Base-by-base conservation (phyloP, 2,888 invertebrate genomes). In the Vesta saturnalis region DNA sequence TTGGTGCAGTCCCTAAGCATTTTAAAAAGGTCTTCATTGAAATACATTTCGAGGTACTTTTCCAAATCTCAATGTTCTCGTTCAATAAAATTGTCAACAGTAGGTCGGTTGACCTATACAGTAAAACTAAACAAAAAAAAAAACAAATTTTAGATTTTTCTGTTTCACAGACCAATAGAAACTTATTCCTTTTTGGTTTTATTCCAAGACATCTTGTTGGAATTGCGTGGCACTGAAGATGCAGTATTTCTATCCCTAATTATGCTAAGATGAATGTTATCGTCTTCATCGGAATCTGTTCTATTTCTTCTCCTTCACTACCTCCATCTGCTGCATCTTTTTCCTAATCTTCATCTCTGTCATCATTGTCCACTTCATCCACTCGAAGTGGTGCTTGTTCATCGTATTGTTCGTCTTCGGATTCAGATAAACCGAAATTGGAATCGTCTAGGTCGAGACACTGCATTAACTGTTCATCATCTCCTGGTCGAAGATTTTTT, bases 391-490 rank as follows among this genome's bases (percentile, higher is more conserved):
- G 30, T 30, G 30, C 30, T 30, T 30, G 5, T 30, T 64, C 63
- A 1, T 63, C 19, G 30, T 5, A 22, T 10, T 8, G 1, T 56
- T 67, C 61, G 30, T 61, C 49, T 16, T 56, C 57, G 8, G 21
- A 21, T 8, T 58, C 39, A n/a, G 18, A 58, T 19, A 22, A 15
- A 14, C 64, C 64, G 15, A 56, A 21, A 57, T 64, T 60, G 12
- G 60, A 64, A 59, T 10, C 35, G 35, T 63, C 64, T 21, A 46
- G 43, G 8, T 68, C 59, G 15, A 68, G 59, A 14, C 21, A 55
- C 23, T 52, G 30, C 15, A 64, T 47, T 18, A 68, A 43, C 52
- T 64, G 58, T 47, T 64, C 68, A 18, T 68, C 64, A 46, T 57
- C 55, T n/a, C 64, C 59, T 15, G 35, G 49, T 6, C 39, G 23